These are phyloP conservation scores for Trissoscelio sp. DNA, from an alignment of 2,888 invertebrate genomes.

Conservation along the genomic window DNA sequence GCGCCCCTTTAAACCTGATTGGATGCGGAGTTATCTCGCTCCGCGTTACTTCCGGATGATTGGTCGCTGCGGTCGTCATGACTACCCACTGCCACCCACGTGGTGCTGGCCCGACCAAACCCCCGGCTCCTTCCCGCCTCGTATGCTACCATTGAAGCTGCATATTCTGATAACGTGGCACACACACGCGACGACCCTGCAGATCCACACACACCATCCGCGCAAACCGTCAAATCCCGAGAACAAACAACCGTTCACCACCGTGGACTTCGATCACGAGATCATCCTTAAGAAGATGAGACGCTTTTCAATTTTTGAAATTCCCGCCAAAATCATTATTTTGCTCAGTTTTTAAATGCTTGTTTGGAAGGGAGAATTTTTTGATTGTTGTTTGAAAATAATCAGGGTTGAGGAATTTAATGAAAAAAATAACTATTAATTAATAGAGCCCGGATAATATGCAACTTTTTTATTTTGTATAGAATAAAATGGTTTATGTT, in stretches of 20 bases:
- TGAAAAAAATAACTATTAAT: too few species aligned
- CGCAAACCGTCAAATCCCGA: conserved; percentile 40
- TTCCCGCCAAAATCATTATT: too few species aligned
- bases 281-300: too few species aligned
- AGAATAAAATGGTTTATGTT: too few species aligned
- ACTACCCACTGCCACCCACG: conserved; percentile 81
- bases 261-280: too few species aligned
- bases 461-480: too few species aligned
- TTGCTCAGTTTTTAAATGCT: too few species aligned
- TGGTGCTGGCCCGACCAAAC: conserved; percentile 72
- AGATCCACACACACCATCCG: conserved; percentile 8
- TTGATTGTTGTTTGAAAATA: too few species aligned
- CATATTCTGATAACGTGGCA: conserved; percentile 67
- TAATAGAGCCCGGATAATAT: too few species aligned
- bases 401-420: too few species aligned
- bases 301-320: too few species aligned
- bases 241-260: conserved; percentile 53
- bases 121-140: conserved; percentile 65
- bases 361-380: too few species aligned
- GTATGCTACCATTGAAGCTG: conserved; percentile 68
- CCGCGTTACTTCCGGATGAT: conserved; percentile 83
- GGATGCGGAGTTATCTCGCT: conserved; percentile 84
- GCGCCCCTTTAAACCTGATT: conserved; percentile 83
- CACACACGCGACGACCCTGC: conserved; percentile 38
- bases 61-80: conserved; percentile 84